Evolutionary conservation across 1,140 invertebrate species (phyloP).

Genomic region (Zaprionus kolodkinae): DNA sequence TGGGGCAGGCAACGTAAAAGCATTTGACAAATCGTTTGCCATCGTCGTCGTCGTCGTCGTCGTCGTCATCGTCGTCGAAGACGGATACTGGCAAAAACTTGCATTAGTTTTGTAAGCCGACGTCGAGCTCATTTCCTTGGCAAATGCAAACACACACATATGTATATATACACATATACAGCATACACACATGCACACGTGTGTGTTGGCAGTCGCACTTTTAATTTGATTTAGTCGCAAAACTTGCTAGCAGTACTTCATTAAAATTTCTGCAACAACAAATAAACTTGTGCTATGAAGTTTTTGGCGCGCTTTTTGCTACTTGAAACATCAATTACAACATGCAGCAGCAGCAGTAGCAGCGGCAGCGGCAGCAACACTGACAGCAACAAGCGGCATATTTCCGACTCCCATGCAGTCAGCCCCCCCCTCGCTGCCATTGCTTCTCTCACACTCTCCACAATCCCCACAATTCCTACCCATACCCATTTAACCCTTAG

Average conservation of each 20-base stretch:
- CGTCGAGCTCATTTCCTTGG: conserved; percentile 70
- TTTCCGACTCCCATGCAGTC: conserved; percentile 48
- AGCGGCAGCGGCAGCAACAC: conserved; percentile 9
- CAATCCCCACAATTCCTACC: neutral
- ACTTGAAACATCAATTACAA: conserved; percentile 77
- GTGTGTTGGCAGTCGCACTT: conserved; percentile 42
- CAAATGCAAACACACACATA: conserved; percentile 20
- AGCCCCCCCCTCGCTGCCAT: too few relatives aligned
- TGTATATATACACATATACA: neutral
- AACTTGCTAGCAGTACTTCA: conserved; percentile 74
- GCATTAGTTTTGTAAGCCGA: conserved; percentile 67
- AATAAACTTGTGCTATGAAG: conserved; percentile 68
- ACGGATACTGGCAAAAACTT: conserved; percentile 64
- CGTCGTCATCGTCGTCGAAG: neutral
- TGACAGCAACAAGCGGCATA: conserved; percentile 57
- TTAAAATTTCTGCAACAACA: conserved; percentile 78
- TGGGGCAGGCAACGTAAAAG: conserved; percentile 46
- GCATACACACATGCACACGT: neutral
- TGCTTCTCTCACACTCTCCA: too few relatives aligned
- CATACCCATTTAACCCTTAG: conserved; percentile 63
- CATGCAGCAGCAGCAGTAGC: conserved; percentile 23
- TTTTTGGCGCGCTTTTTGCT: conserved; percentile 73
- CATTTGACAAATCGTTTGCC: conserved; percentile 44
- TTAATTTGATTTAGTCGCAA: conserved; percentile 82
- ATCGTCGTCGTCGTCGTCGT: neutral